phyloP scores from a whole-genome alignment of 2,888 invertebrate species.

The Macroteleia sp. region DNA sequence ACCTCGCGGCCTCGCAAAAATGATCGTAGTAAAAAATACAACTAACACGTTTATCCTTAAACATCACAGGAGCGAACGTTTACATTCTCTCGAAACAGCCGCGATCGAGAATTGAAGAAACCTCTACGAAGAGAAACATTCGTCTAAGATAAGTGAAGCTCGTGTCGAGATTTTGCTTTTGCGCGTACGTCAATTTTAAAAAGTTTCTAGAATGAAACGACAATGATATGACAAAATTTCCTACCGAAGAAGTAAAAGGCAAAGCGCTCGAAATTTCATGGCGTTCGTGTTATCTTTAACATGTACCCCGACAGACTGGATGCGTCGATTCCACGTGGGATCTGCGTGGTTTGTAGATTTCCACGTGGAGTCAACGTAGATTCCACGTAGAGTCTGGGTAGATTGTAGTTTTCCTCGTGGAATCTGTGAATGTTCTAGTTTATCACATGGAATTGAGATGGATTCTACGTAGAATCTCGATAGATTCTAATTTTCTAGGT shows the following conservation, averaged over 20 bases:
- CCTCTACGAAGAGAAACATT: constrained; percentile 18
- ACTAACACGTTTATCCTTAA: constrained; percentile 36
- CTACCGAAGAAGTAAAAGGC: constrained; percentile 14
- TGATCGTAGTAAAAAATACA: constrained; percentile 30
- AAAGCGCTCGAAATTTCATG: constrained; percentile 22
- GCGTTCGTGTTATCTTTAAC: too few relatives aligned
- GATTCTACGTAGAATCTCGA: too few relatives aligned
- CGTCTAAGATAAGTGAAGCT: constrained; percentile 28
- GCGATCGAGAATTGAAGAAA: constrained; percentile 16
- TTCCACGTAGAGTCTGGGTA: too few relatives aligned
- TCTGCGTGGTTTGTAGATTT: too few relatives aligned
- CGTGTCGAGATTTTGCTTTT: constrained; percentile 12
- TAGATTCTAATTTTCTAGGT: too few relatives aligned
- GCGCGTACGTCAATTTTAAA: constrained; percentile 7
- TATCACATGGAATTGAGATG: too few relatives aligned
- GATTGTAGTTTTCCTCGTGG: too few relatives aligned
- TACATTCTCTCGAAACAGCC: constrained; percentile 23
- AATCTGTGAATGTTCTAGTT: too few relatives aligned
- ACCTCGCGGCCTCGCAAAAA: constrained; percentile 15
- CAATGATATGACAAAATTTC: constrained; percentile 30
- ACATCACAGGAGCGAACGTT: constrained; percentile 57
- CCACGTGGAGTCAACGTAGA: too few relatives aligned
- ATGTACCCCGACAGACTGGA: too few relatives aligned
- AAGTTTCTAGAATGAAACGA: constrained; percentile 16
- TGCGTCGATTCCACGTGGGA: too few relatives aligned